A percentile compares a stretch with the other conserved stretches of the same genome.
Conservation (phyloP, 2,888 invertebrate genomes). For the Argyra leucocephala region DNA sequence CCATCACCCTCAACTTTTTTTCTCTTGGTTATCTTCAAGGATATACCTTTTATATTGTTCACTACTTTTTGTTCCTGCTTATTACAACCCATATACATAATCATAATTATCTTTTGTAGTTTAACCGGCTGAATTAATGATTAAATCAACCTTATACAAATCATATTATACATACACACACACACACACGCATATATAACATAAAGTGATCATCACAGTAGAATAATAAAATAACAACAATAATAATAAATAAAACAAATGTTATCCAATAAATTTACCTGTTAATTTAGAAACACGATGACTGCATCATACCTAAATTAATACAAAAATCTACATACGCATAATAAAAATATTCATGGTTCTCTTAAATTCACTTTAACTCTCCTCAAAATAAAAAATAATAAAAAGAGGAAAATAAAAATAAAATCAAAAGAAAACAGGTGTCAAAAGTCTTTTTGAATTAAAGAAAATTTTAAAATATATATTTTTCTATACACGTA, state of each 20-base stretch:
- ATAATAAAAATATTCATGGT: too few relatives aligned
- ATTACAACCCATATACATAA: background rate
- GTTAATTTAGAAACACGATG: background rate
- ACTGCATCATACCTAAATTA: background rate
- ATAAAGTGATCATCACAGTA: background rate
- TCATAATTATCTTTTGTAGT: background rate
- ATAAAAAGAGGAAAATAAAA: background rate
- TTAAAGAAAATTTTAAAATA: too few relatives aligned
- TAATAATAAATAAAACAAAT: background rate
- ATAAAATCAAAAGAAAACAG: background rate
- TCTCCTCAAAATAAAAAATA: background rate
- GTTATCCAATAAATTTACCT: background rate
- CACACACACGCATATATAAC: too few relatives aligned
- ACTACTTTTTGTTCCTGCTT: background rate
- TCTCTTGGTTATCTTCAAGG: background rate
- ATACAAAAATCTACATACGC: background rate
- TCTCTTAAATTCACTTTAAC: too few relatives aligned
- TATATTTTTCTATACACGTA: too few relatives aligned
- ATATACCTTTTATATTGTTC: too few relatives aligned
- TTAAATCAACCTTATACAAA: background rate
- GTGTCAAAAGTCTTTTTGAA: conserved; percentile 10
- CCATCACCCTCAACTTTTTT: conserved; percentile 1
- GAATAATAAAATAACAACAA: background rate
- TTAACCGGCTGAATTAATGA: background rate
- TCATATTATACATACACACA: too few relatives aligned